Evolutionary conservation across 2,113 vertebrate species (phyloP), one percentile per base, ranked within the genome.

Genomic region (Prionailurus bengalensis): DNA sequence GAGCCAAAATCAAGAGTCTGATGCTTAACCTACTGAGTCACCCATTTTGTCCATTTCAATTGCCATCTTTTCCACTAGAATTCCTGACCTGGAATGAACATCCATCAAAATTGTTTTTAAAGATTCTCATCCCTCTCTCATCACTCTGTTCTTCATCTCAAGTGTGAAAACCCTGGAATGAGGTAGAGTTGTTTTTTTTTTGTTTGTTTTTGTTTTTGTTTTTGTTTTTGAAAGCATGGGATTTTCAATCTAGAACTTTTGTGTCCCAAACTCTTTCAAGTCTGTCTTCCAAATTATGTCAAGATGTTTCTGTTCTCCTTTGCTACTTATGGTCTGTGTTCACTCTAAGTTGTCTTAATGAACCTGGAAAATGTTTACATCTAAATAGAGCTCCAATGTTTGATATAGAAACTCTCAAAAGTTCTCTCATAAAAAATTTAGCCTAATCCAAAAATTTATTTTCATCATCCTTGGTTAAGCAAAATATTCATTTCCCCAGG

Each of bases 211-310:
- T 51, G 51, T 51, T 51, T 12, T 51, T 51, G 51, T 45, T 39
- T 39, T 66, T 16, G 17, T 19, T 76, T 83, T 68, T 94, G 10
- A 42, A 91, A 92, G 7, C 4, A 27, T 42, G 33, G 31, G 63
- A 85, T 21, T 51, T 51, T 81, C 70, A 58, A 7, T 89, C 6
- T 51, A 65, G 11, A 14, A 61, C 78, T 97, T 95, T 78, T 78
- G 23, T n/a, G 53, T 86, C 39, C 19, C 29, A 90, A 23, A 79
- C 31, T 65, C 63, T 79, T 86, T 71, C 16, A 80, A 82, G 6
- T 79, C 6, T 94, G 4, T 53, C 48, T 97, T 87, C 45, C 42
- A 93, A 94, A 96, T 74, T 88, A 53, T 48, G 48, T 33, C 53
- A 68, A 74, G 2, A 39, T 68, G 68, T 82, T 97, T 84, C n/a